Conservation (phyloP, 2,888 invertebrate species). For the Rhagium mordax region DNA sequence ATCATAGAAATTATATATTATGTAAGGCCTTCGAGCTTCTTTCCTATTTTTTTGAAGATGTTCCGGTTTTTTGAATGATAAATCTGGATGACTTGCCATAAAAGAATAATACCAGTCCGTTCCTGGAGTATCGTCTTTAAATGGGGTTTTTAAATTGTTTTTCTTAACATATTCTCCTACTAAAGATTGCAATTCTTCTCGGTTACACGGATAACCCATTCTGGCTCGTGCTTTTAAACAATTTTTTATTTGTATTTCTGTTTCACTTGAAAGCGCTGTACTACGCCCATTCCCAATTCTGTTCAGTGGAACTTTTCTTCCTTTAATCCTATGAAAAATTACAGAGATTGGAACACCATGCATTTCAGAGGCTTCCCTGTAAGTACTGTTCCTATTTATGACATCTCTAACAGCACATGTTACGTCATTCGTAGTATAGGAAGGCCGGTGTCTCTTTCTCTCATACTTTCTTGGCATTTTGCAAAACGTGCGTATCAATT, state of each 20-base stretch:
- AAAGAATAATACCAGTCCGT: not conserved
- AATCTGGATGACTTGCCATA: not conserved
- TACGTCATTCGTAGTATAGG: not conserved
- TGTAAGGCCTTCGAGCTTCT: not conserved
- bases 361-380: not conserved
- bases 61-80: not conserved
- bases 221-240: not conserved
- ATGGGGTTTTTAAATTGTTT: not conserved
- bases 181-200: too few species aligned
- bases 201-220: not conserved
- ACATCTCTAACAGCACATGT: not conserved
- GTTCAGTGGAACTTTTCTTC: not conserved
- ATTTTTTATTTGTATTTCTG: too few species aligned
- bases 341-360: not conserved
- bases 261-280: not conserved
- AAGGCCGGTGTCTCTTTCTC: not conserved
- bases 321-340: not conserved
- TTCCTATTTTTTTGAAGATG: not conserved
- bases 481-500: not conserved
- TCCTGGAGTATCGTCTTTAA: not conserved
- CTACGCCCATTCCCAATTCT: not conserved
- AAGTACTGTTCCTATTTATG: not conserved
- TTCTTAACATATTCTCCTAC: not conserved
- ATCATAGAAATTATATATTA: not conserved
- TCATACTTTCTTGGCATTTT: not conserved